Evolutionary conservation across 2,113 vertebrate genomes (phyloP).

Genomic region (Otolemur garnettii): DNA sequence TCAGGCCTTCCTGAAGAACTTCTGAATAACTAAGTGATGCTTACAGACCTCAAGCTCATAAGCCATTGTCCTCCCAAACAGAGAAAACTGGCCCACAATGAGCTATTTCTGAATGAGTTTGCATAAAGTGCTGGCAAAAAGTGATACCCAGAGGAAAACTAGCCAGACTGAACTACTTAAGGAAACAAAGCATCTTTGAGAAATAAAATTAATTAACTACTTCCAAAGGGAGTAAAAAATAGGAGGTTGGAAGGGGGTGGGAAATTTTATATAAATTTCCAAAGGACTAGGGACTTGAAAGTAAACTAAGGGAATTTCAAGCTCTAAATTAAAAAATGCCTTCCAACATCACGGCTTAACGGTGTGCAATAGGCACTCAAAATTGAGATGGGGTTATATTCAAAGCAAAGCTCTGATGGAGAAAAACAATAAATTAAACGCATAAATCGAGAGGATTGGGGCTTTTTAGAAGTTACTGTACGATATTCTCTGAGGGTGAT

Average conservation of each 20-base stretch:
- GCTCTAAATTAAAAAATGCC: conserved; percentile 74
- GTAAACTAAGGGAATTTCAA: conserved; percentile 73
- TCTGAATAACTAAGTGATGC: conserved; percentile 46
- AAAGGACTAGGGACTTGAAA: conserved; percentile 75
- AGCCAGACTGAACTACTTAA: conserved; percentile 81
- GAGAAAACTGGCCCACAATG: conserved; percentile 60
- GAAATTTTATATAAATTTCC: conserved; percentile 74
- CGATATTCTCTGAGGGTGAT: conserved; percentile 77
- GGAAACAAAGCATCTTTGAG: conserved; percentile 83
- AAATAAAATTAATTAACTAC: conserved; percentile 83
- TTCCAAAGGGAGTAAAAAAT: conserved; percentile 79
- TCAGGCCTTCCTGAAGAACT: background rate
- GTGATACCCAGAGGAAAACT: conserved; percentile 76
- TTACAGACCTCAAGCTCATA: conserved; percentile 67
- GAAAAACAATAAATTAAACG: conserved; percentile 78
- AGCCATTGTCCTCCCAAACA: conserved; percentile 61
- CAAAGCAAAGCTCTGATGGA: conserved; percentile 76
- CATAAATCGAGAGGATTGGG: conserved; percentile 69
- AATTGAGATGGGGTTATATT: conserved; percentile 65
- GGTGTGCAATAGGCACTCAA: conserved; percentile 26
- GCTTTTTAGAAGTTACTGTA: conserved; percentile 74
- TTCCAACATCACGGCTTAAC: conserved; percentile 66
- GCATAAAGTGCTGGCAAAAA: conserved; percentile 59
- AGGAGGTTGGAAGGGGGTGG: conserved; percentile 52
- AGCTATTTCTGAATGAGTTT: conserved; percentile 71